Evolutionary conservation across 2,888 invertebrate genomes (phyloP).

Genomic region (Eumerus sabulonum): DNA sequence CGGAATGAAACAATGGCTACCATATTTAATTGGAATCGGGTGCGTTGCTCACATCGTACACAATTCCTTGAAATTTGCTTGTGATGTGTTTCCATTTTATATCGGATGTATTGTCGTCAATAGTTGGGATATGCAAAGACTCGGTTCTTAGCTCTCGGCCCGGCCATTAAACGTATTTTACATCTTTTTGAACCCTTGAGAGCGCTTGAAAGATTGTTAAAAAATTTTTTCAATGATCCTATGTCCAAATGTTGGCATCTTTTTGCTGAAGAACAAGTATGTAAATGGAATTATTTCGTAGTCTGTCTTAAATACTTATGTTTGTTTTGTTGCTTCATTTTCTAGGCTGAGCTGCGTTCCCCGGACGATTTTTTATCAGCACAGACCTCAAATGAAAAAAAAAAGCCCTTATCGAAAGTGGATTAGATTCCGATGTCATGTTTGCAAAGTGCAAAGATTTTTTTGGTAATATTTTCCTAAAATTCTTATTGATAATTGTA

Average conservation of each 20-base stretch:
- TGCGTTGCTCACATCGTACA: constrained; percentile 4
- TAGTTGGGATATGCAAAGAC: constrained; percentile 57
- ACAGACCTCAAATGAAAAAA: constrained; percentile 19
- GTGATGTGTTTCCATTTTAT: constrained; percentile 38
- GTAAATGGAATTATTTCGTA: constrained; percentile 6
- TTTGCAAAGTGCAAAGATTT: constrained; percentile 26
- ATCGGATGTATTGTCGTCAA: constrained; percentile 49
- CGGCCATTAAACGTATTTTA: constrained; percentile 44
- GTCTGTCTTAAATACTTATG: constrained; percentile 13
- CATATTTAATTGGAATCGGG: constrained; percentile 3
- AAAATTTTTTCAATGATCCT: constrained; percentile 6
- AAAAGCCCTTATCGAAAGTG: constrained; percentile 7
- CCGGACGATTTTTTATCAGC: constrained; percentile 14
- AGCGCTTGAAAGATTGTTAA: constrained; percentile 10
- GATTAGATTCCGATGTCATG: constrained; percentile 22
- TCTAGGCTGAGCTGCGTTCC: constrained; percentile 21
- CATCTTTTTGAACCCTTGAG: constrained; percentile 30
- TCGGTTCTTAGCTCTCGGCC: constrained; percentile 41
- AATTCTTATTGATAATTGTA: constrained; percentile 1
- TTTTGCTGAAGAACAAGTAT: constrained; percentile 16
- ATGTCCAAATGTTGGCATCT: constrained; percentile 13
- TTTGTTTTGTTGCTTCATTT: constrained; percentile 11
- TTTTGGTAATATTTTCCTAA: constrained; percentile 15
- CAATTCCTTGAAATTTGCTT: constrained; percentile 4
- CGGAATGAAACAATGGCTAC: constrained; percentile 8